Conservation (phyloP, 2,888 invertebrate species). For the Phaedon cochleariae region DNA sequence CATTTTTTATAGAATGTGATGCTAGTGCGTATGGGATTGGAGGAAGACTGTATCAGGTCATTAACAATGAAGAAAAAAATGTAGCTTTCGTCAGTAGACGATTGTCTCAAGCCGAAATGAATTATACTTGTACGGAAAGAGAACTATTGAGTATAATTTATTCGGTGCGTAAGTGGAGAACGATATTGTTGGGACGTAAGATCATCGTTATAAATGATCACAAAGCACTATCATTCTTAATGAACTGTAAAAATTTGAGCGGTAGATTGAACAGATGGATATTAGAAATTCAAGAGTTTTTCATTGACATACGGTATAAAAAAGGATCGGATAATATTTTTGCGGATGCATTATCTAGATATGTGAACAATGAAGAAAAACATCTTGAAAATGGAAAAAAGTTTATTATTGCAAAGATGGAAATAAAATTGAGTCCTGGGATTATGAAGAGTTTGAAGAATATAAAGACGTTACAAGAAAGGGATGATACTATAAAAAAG, state of each 20-base stretch:
- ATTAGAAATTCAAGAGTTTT: too few relatives aligned
- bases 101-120: too few relatives aligned
- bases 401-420: too few relatives aligned
- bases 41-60: constrained; percentile 23
- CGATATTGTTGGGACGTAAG: not conserved
- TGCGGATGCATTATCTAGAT: too few relatives aligned
- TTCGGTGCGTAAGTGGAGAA: not conserved
- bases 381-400: not conserved
- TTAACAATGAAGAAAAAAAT: constrained; percentile 21
- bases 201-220: not conserved
- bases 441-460: not conserved
- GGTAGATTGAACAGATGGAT: too few relatives aligned
- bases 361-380: too few relatives aligned
- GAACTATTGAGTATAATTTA: not conserved
- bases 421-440: not conserved
- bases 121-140: constrained; percentile 34
- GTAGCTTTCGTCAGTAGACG: constrained; percentile 31
- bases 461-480: not conserved
- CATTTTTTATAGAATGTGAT: constrained; percentile 26
- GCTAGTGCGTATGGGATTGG: not conserved
- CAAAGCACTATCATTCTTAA: too few relatives aligned
- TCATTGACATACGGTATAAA: too few relatives aligned
- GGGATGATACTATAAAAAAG: constrained; percentile 7
- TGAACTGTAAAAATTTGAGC: too few relatives aligned
- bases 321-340: too few relatives aligned